Evolutionary conservation across 2,797 vertebrate species (phyloP), one percentile per base, ranked within the genome.

Genomic region (Chrysocyon brachyurus): DNA sequence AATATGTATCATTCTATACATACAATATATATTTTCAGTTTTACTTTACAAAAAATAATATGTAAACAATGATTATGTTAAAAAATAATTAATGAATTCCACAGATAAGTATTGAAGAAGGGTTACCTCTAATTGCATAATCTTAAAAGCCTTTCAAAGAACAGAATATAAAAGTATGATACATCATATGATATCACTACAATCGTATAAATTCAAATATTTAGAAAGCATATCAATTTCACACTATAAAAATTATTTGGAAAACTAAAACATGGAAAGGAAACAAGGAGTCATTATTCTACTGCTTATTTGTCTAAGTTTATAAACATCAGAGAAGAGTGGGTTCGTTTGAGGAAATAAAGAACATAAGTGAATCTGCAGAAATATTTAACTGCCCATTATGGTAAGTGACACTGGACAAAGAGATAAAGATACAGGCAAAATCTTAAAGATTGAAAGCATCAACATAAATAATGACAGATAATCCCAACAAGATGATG

Each of bases 121-220:
- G 54, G 28, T 72, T 24, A 22, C 36, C 7, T 33, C 61, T 94
- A 26, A 54, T 94, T 24, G 9, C 1, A 92, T 54, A 57, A 87
- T 46, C 28, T 64, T 81, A 52, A 87, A 70, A 16, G 40, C 70
- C 26, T 81, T 95, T 84, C 36, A 46, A 88, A 78, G 3, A 33
- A 46, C 94, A 90, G 10, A 14, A 78, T 52, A 28, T 54, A 92
- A 86, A 87, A 73, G 64, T 68, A 64, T 22, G 19, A 54, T 21
- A 52, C 3, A 26, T 31, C 79, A 54, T 14, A 61, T 3, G 87
- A 79, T 49, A 8, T 93, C 40, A 84, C 12, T 52, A 28, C 16
- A 84, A 72, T 59, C 11, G 49, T 40, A 87, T 70, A 88, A 59
- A 61, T 86, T 86, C n/a, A 91, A 87, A 77, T 90, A 87, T 79